A percentile compares a stretch with the other conserved stretches of the same genome.
These are phyloP conservation scores for Hippoglossus hippoglossus DNA, from an alignment of 2,797 vertebrate genomes.

Conservation along the genomic window DNA sequence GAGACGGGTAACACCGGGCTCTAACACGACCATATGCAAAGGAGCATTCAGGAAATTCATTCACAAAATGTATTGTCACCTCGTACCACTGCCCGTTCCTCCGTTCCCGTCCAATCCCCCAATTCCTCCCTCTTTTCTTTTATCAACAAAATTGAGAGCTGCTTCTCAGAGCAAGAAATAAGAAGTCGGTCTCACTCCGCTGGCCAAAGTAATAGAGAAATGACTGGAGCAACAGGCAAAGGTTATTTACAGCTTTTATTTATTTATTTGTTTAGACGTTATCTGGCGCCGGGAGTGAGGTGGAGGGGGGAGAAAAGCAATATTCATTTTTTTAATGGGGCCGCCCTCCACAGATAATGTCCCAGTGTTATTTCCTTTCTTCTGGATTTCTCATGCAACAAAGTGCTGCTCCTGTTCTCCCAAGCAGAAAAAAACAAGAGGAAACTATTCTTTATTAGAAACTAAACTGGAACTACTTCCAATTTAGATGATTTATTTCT, in stretches of 20 bases:
- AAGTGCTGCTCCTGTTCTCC: conserved; percentile 33
- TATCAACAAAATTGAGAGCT: conserved; percentile 73
- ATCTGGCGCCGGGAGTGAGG: conserved; percentile 59
- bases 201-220: conserved; percentile 82
- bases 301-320: conserved; percentile 59
- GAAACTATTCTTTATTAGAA: conserved; percentile 13
- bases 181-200: conserved; percentile 78
- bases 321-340: conserved; percentile 75
- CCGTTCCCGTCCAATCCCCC: conserved; percentile 18
- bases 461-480: background rate
- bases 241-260: conserved; percentile 76
- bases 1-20: background rate
- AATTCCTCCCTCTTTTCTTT: conserved; percentile 37
- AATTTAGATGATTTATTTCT: background rate
- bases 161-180: conserved; percentile 77
- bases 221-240: conserved; percentile 74
- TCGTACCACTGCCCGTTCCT: conserved; percentile 3
- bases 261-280: conserved; percentile 77
- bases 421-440: conserved; percentile 11
- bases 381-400: conserved; percentile 38
- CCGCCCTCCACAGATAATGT: conserved; percentile 66
- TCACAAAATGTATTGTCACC: conserved; percentile 28
- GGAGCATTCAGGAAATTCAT: conserved; percentile 26
- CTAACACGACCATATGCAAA: conserved; percentile 28
- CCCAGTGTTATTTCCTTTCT: conserved; percentile 54